Base-by-base conservation (phyloP, 2,797 vertebrate genomes). In the Crax fasciolata region DNA sequence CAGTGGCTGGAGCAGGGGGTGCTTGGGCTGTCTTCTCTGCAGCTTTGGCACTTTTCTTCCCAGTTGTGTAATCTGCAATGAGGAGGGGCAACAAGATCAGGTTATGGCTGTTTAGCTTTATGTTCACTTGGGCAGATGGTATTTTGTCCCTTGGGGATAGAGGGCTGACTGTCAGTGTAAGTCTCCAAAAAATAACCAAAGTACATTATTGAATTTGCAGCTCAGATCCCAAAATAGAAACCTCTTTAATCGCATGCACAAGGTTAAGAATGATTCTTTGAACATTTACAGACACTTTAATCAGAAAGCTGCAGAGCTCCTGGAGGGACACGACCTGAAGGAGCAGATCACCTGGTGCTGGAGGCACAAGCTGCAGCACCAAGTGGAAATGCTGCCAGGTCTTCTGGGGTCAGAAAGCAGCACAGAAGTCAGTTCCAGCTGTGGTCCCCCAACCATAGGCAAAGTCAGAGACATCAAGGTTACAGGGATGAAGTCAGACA, bases 31-130 rank as follows among this genome's bases (percentile, higher is more conserved):
- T 43, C 90, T 97, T 98, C 74, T 97, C 98, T 20, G 48, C 84
- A 49, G 96, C 97, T 96, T 96, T 98, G 77, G 87, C 41, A 63
- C 94, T 97, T 91, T 96, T 98, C 95, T 97, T 98, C 75, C 97
- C 97, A 39, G 84, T 54, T 11, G 98, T 97, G 89, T 98, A 97
- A 92, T 97, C 98, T 98, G 94, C 18, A 90, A 84, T 0, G 51
- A 84, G 76, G 27, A 11, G 71, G 59, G 49, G 66, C 17, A 23
- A 66, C 74, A 74, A 62, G 84, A 38, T 90, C 78, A 92, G 75
- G 72, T 59, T 43, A 46, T 2, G 1, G n/a, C 87, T 57, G 1
- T 43, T 63, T 68, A 54, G 49, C 28, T 89, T 72, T 55, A 38
- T 2, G 3, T 27, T 67, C 54, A 16, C 57, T 54, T 28, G 39